These are phyloP conservation scores for Hippopotamus amphibius DNA, from an alignment of 2,113 vertebrate species.

Conservation along the genomic window DNA sequence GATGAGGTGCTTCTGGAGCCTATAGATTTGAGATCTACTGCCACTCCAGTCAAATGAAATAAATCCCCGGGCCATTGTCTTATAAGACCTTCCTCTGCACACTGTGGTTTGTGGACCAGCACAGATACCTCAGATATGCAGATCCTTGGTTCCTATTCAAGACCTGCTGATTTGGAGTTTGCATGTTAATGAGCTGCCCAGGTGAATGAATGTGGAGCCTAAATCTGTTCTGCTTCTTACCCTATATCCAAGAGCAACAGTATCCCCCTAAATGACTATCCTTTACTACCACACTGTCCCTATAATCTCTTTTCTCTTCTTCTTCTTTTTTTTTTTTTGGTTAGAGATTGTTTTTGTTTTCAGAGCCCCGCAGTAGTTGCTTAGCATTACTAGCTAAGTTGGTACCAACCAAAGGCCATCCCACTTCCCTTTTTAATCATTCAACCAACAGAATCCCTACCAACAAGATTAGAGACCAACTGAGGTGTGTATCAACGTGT, in stretches of 20 bases:
- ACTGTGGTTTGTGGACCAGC: background rate
- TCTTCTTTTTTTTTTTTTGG: background rate
- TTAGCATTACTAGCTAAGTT: rapidly evolving
- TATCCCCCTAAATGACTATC: background rate
- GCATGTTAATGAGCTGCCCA: background rate
- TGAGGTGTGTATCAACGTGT: background rate
- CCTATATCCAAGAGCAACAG: background rate
- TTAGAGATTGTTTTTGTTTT: slow-evolving; percentile 62
- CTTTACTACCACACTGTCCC: background rate
- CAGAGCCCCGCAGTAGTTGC: background rate
- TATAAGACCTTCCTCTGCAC: background rate
- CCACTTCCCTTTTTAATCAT: background rate
- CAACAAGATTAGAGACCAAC: background rate
- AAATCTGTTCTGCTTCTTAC: background rate
- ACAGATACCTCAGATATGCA: background rate
- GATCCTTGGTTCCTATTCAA: background rate
- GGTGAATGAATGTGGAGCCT: background rate
- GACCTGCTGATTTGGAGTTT: background rate
- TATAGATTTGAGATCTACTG: background rate
- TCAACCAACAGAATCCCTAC: background rate
- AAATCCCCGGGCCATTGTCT: background rate
- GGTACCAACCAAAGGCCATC: background rate
- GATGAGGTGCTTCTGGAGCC: background rate
- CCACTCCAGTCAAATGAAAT: background rate
- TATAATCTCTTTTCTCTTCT: background rate